Evolutionary conservation across 2,888 invertebrate species (phyloP).

Genomic region (Schizotus pectinicornis): DNA sequence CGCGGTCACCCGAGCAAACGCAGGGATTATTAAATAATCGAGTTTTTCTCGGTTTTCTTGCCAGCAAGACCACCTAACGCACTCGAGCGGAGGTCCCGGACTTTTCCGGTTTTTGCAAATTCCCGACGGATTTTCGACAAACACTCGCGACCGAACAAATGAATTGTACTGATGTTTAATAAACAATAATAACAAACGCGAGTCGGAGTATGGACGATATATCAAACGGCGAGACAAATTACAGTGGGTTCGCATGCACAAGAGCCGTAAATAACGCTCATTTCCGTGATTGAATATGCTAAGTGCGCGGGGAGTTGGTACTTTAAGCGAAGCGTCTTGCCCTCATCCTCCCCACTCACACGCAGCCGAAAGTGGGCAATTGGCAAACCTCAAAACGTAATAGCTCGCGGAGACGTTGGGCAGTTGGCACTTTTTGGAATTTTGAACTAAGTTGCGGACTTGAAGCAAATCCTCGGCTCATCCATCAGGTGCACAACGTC

Average conservation of each 20-base stretch:
- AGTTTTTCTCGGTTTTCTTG: slow-evolving; percentile 27
- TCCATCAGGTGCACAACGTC: too few relatives aligned
- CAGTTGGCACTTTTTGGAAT: too few relatives aligned
- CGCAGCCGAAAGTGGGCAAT: too few relatives aligned
- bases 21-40: slow-evolving; percentile 35
- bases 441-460: too few relatives aligned
- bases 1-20: slow-evolving; percentile 23
- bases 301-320: slow-evolving; percentile 5
- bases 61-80: slow-evolving; percentile 27
- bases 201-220: slow-evolving; percentile 15
- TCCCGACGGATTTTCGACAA: too few relatives aligned
- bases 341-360: too few relatives aligned
- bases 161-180: slow-evolving; percentile 27
- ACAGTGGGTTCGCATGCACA: slow-evolving; percentile 20
- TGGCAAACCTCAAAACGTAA: too few relatives aligned
- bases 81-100: neutral
- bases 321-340: too few relatives aligned
- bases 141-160: slow-evolving; percentile 22
- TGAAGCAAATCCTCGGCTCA: too few relatives aligned
- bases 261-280: slow-evolving; percentile 21
- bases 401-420: too few relatives aligned
- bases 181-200: slow-evolving; percentile 20
- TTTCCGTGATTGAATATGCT: slow-evolving; percentile 24
- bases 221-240: slow-evolving; percentile 28
- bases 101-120: too few relatives aligned